Base-by-base conservation (phyloP, 2,113 vertebrate species). In the Ornithorhynchus anatinus region DNA sequence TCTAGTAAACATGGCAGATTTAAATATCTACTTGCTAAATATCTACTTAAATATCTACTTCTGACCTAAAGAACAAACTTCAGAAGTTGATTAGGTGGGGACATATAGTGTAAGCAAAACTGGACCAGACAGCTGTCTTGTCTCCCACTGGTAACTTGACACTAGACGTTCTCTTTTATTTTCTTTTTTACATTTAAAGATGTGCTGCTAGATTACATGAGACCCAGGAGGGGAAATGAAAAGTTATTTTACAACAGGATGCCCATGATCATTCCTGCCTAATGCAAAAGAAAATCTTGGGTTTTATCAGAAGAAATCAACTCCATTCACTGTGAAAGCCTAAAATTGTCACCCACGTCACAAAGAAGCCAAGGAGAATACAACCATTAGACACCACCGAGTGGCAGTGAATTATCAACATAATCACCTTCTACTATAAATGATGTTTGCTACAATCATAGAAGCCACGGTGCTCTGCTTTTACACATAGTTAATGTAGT, bases 401-500 rank as follows among this genome's bases (percentile, higher is more conserved):
- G 20, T 40, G 43, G 43, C 47, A 51, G 37, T 25, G 1, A 1
- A 0, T 31, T 56, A 57, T 56, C 35, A 13, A 47, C 14, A 1
- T 14, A 0, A 0, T 0, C n/a, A 5, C 57, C 32, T 17, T 8
- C 31, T 10, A 42, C 10, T 8, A 29, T 1, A 54, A 31, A 0
- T 10, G 17, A 38, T 13, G 40, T 54, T 27, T 22, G 51, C 33
- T 10, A 48, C 19, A 27, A 40, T 36, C 2, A 1, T 0, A 14
- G 25, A 4, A 2, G 13, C 5, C 19, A n/a, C 6, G 0, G 20
- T 13, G 12, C 8, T 33, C 51, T 22, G 8, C 16, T 51, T 61
- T 16, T 37, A 1, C 6, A 69, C 16, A 29, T 14, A 12, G 42
- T 31, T 56, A 32, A 32, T 29, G 50, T 66, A 59, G 1, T 1